Percentiles rank a stretch among this genome's conserved stretches.
These are phyloP conservation scores for Buphagus erythrorhynchus DNA, from an alignment of 2,797 vertebrate genomes.

Conservation along the genomic window DNA sequence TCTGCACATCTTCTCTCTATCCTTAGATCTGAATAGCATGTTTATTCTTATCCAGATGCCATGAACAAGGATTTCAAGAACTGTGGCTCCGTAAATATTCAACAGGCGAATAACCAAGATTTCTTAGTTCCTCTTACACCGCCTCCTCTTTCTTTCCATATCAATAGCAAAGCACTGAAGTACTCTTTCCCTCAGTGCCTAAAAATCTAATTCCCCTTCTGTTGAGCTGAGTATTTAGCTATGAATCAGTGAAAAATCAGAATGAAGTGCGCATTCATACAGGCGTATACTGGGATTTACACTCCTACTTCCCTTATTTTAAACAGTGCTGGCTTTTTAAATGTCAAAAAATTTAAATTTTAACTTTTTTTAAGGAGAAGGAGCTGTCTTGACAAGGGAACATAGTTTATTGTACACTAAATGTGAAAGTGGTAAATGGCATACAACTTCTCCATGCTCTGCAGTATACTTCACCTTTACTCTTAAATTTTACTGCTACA, in stretches of 20 bases:
- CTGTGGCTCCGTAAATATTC: constrained; percentile 35
- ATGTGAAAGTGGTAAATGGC: background rate
- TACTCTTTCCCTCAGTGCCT: background rate
- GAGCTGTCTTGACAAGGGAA: constrained; percentile 43
- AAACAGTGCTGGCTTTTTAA: constrained; percentile 30
- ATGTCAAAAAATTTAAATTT: constrained; percentile 46
- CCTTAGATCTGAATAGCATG: background rate
- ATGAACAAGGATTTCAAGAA: background rate
- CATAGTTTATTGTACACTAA: background rate
- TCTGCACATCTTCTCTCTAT: background rate
- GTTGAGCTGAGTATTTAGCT: constrained; percentile 23
- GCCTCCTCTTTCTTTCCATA: constrained; percentile 8
- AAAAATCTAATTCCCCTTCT: constrained; percentile 48
- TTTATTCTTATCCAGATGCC: background rate
- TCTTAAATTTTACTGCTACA: background rate
- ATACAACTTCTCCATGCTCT: background rate
- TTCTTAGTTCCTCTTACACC: constrained; percentile 33
- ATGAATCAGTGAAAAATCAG: constrained; percentile 66
- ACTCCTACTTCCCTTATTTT: constrained; percentile 61
- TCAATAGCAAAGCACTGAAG: constrained; percentile 32
- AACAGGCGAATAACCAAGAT: constrained; percentile 33
- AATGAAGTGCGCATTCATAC: constrained; percentile 54
- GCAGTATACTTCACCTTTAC: background rate
- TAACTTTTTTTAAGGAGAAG: background rate
- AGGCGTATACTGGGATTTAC: constrained; percentile 37